Evolutionary conservation across 2,797 vertebrate genomes (phyloP).

Genomic region (Chromobotia macracanthus): DNA sequence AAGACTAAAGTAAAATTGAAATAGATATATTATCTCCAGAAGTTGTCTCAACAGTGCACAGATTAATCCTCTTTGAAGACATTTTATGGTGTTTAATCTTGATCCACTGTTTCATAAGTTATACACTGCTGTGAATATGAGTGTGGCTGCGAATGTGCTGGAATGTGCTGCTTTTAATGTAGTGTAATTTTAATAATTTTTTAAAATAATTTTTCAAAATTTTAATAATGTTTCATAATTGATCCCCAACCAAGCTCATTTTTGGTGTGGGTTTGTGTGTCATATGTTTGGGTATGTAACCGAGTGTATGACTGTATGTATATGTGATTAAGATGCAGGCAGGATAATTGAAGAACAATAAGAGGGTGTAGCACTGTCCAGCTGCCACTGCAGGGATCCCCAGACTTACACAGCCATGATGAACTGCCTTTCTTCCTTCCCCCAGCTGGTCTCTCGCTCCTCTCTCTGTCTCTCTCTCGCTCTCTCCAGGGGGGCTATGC

Average conservation of each 20-base stretch:
- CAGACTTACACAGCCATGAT: slow-evolving; percentile 35
- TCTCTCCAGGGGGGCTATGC: slow-evolving; percentile 22
- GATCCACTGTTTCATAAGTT: slow-evolving; percentile 41
- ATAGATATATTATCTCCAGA: slow-evolving; percentile 60
- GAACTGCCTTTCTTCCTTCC: slow-evolving; percentile 36
- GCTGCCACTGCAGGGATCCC: slow-evolving; percentile 46
- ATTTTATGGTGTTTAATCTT: slow-evolving; percentile 69
- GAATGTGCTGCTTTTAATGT: background rate
- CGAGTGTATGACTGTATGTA: slow-evolving; percentile 18
- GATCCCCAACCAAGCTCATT: background rate
- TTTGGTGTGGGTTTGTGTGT: background rate
- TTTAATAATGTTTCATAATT: background rate
- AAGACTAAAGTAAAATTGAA: background rate
- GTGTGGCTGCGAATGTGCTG: background rate
- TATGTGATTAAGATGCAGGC: background rate
- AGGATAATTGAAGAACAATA: slow-evolving; percentile 48
- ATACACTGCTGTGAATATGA: background rate
- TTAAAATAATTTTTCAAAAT: background rate
- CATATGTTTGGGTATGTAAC: slow-evolving; percentile 28
- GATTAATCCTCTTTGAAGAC: slow-evolving; percentile 72
- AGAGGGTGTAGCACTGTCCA: slow-evolving; percentile 42
- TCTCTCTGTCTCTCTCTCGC: slow-evolving; percentile 8
- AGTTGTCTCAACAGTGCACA: slow-evolving; percentile 63
- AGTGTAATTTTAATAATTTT: no score
- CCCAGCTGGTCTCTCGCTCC: slow-evolving; percentile 24